Evolutionary conservation across 2,113 vertebrate species (phyloP).

Genomic region (Apteryx mantelli): DNA sequence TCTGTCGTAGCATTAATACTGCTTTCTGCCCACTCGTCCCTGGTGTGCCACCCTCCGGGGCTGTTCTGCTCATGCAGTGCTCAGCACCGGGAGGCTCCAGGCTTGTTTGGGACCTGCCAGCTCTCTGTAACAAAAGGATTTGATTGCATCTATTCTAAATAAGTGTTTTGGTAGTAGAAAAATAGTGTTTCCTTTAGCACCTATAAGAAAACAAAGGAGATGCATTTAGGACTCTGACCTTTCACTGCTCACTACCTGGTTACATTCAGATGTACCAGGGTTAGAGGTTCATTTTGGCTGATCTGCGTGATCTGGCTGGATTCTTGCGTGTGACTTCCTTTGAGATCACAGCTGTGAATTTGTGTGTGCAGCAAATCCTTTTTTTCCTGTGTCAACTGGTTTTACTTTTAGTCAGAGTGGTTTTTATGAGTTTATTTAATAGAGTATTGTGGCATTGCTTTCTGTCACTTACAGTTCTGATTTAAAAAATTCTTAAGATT

Average conservation of each 20-base stretch:
- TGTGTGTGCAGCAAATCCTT: background rate
- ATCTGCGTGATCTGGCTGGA: background rate
- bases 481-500: background rate
- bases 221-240: background rate
- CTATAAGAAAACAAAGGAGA: background rate
- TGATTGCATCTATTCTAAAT: background rate
- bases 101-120: background rate
- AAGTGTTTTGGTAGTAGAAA: background rate
- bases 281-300: background rate
- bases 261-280: rapidly evolving
- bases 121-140: background rate
- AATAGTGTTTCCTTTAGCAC: background rate
- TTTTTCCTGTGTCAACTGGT: background rate
- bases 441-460: background rate
- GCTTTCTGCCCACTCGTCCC: background rate
- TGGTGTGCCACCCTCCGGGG: rapidly evolving
- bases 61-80: rapidly evolving
- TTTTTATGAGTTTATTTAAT: background rate
- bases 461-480: background rate
- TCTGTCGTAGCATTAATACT: rapidly evolving
- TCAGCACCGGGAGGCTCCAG: background rate
- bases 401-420: background rate
- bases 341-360: background rate
- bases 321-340: background rate
- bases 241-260: rapidly evolving